Evolutionary conservation across 2,888 invertebrate genomes (phyloP), one percentile per base, ranked within the genome.

Genomic region (Cerceris ruficornis): DNA sequence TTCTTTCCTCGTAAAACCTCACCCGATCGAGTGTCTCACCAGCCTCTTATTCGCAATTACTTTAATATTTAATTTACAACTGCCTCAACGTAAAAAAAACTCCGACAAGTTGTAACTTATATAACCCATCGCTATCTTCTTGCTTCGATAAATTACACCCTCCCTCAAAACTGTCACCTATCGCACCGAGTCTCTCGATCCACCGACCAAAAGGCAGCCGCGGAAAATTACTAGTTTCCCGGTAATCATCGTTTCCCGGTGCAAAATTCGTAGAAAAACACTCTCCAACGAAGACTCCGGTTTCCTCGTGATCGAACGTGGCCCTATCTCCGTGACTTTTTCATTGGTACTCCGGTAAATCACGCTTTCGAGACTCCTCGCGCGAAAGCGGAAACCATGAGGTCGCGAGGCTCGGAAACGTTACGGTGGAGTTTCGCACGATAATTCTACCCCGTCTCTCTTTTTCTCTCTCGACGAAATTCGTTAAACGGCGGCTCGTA

Each of bases 41-140:
- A 67, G 70, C 57, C 66, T 28, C 28, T 66, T 61, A 62, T 49
- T 69, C 58, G 55, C 69, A 75, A 73, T 28, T 62, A 71, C 75
- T 83, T 83, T 73, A 69, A 84, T 83, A 82, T 83, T 80, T 85
- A 83, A 84, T 85, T 77, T 85, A 82, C 69, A 13, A 50, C 57
- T 54, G 17, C 49, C 57, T 46, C 72, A 15, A 49, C 64, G 54
- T 57, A 77, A 77, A 72, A 79, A 68, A 61, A 72, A 72, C 28
- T 28, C 68, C 65, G 64, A 79, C 78, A 79, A 61, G 72, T 52
- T 79, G 78, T 79, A 79, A 78, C 78, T 79, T 79, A 79, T 78
- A 78, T 79, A 67, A 79, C 76, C 81, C 77, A 69, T 58, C 69
- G 66, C 82, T 77, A 69, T 83, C 17, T 43, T 54, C 69, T 60